Evolutionary conservation across 2,888 invertebrate genomes (phyloP), one percentile per base, ranked within the genome.

Genomic region (Parnassius orleans): DNA sequence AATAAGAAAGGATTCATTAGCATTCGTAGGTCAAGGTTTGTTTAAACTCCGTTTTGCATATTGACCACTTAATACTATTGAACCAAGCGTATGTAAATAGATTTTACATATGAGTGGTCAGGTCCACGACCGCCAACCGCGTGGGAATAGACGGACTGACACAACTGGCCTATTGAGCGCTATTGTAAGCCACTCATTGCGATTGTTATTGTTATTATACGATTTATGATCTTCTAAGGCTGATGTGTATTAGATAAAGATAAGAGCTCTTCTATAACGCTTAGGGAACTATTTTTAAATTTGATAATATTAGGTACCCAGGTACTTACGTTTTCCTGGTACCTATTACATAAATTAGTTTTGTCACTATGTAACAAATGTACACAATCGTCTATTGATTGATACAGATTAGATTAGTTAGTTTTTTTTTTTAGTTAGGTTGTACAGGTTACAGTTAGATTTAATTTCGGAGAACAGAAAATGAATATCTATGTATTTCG

Each of bases 11-110:
- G 60, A 54, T 60, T 63, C 48, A 60, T 57, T 50, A 60, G 68
- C 68, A 74, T 78, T 76, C 79, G 79, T 81, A 76, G 80, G 83
- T 87, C 87, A 88, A 87, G 87, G 87, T 78, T 79, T 77, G 79
- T 79, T 67, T 69, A 77, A 81, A 79, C 69, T 74, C 74, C 77
- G 76, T 78, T 85, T 84, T 80, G 79, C 84, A 84, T 86, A 83
- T 80, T 83, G 85, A 81, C 84, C 81, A 85, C 83, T 80, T 79
- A 80, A 77, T 71, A 67, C 67, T 77, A 77, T 79, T 69, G 76
- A 72, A 78, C 74, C 77, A 72, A 76, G 75, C 74, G 74, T 78
- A 73, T 76, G 73, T 75, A 71, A 63, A 75, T 78, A 77, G 69
- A 71, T 78, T 76, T 72, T 69, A 77, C 74, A 75, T 76, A 74